Evolutionary conservation across 1,140 invertebrate genomes (phyloP), one percentile per base, ranked within the genome.

Genomic region (Nymphalis io): DNA sequence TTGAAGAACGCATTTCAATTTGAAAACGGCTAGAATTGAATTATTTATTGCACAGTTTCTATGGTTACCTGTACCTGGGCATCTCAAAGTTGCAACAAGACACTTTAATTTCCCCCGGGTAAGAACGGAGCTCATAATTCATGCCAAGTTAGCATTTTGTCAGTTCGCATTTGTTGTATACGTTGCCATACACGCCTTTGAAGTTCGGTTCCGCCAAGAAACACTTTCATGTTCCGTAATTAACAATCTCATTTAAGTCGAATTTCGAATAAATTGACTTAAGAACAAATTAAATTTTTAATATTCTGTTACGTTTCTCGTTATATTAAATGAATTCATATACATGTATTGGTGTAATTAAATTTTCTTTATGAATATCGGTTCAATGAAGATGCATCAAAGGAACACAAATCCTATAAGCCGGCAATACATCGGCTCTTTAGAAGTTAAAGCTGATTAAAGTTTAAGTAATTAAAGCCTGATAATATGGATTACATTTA

Each of bases 51-150:
- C 70, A 63, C 67, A 68, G 78, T 84, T 80, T 70, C 76, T 70
- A 76, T 55, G 75, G 73, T 75, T 79, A 76, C 79, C 70, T 67
- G 62, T 86, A 88, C 87, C 85, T 90, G 62, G 83, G 77, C 81
- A 73, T 84, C 86, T 89, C 86, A 85, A 88, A 89, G 84, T 88
- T 90, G 83, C 51, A 83, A 78, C 85, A 89, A 89, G 86, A 87
- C 85, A 87, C 83, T 88, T 89, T 90, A 90, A 90, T 90, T 90
- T 90, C 88, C 87, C 88, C 63, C 60, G 87, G 84, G 87, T 80
- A 73, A 73, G 53, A 69, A 78, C 83, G 82, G 80, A 78, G 73
- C 81, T 88, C 86, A 90, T 90, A 90, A 90, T 90, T 90, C 87
- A 90, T 89, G 82, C 85, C 68, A 79, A 85, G 83, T 85, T 90